A percentile compares a stretch with the other conserved stretches of the same genome.
Conservation (phyloP, 2,797 vertebrate species). For the Onychomys arenicola region DNA sequence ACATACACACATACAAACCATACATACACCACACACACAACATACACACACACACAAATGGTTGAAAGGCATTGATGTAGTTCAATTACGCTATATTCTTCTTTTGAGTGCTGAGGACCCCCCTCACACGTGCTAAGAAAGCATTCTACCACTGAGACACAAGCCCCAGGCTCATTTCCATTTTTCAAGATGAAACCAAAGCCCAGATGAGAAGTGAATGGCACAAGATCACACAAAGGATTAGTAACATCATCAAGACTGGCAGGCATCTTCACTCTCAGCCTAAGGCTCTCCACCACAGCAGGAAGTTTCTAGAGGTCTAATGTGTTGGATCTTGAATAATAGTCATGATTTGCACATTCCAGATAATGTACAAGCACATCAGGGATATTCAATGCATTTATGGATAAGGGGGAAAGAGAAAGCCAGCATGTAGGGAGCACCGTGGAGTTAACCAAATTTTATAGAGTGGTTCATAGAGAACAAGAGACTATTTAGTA, state of each 20-base stretch:
- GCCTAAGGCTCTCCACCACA: background rate
- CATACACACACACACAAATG: too few relatives aligned
- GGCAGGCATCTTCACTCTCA: slow-evolving; percentile 6
- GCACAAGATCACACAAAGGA: slow-evolving; percentile 1
- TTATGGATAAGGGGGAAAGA: slow-evolving; percentile 31
- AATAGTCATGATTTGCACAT: background rate
- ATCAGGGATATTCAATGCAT: background rate
- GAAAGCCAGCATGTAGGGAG: background rate
- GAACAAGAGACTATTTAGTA: background rate
- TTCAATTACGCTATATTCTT: background rate
- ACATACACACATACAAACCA: too few relatives aligned
- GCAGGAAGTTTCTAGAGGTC: background rate
- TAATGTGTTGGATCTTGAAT: slow-evolving; percentile 43
- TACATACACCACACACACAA: too few relatives aligned
- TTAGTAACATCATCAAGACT: background rate
- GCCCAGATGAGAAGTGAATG: slow-evolving; percentile 1
- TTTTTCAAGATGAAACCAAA: slow-evolving; percentile 24
- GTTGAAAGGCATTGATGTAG: slow-evolving; percentile 15
- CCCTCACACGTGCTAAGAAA: background rate
- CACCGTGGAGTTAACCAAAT: background rate
- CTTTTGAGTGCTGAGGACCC: background rate
- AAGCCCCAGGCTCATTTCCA: background rate
- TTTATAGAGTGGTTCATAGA: slow-evolving; percentile 20
- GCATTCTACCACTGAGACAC: background rate
- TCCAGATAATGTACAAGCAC: background rate